Percentiles rank a stretch among this genome's conserved stretches.
These are phyloP conservation scores for Drosophila greeni DNA, from an alignment of 2,888 invertebrate genomes.

Conservation along the genomic window DNA sequence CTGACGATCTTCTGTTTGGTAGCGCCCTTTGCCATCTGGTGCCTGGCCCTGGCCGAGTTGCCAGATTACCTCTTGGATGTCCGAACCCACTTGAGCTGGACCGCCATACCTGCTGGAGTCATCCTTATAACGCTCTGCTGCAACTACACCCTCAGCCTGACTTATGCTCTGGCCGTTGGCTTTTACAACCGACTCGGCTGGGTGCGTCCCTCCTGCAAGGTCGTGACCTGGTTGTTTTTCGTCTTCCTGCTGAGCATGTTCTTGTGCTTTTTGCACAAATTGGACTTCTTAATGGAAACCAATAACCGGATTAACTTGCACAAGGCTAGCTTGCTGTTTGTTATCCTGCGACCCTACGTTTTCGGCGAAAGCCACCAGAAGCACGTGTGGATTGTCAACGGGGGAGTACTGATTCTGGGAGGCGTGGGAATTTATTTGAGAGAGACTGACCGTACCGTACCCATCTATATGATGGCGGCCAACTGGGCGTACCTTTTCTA, in stretches of 20 bases:
- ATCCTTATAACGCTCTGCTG: slow-evolving; percentile 63
- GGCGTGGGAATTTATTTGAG: slow-evolving; percentile 65
- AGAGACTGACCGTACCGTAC: slow-evolving; percentile 79
- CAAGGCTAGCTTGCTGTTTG: slow-evolving; percentile 51
- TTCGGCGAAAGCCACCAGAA: slow-evolving; percentile 46
- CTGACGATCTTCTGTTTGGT: slow-evolving; percentile 84
- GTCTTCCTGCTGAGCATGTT: slow-evolving; percentile 83
- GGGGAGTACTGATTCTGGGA: slow-evolving; percentile 54
- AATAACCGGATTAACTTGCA: slow-evolving; percentile 49
- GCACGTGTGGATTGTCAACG: slow-evolving; percentile 47
- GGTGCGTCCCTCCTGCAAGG: slow-evolving; percentile 51
- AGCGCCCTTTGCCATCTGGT: slow-evolving; percentile 81
- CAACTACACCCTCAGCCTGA: slow-evolving; percentile 58
- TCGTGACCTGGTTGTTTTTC: slow-evolving; percentile 79
- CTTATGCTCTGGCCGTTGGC: slow-evolving; percentile 55
- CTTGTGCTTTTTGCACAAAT: slow-evolving; percentile 78
- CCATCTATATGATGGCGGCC: slow-evolving; percentile 80
- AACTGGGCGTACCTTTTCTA: slow-evolving; percentile 81
- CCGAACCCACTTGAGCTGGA: slow-evolving; percentile 68
- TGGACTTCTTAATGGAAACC: slow-evolving; percentile 79
- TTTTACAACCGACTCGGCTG: slow-evolving; percentile 53
- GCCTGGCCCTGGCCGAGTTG: slow-evolving; percentile 48
- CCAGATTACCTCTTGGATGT: slow-evolving; percentile 10
- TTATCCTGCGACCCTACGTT: slow-evolving; percentile 55
- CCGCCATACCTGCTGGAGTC: slow-evolving; percentile 62